A percentile compares a stretch with the other conserved stretches of the same genome.
Evolutionary conservation across 2,888 invertebrate species (phyloP).

Genomic region (Dinocampus coccinellae): DNA sequence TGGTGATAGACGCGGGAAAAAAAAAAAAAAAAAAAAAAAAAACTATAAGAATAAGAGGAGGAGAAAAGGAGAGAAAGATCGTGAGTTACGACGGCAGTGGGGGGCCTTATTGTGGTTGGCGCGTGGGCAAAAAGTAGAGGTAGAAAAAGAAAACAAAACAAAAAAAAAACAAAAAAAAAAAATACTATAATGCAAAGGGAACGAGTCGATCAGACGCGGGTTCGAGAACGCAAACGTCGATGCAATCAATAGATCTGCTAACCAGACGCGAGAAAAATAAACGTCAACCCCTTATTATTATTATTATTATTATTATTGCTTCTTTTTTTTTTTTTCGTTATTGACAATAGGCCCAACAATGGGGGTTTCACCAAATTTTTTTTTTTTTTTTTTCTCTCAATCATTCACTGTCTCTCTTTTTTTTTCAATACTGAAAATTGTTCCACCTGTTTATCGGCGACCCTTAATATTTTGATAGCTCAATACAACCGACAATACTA

Average conservation of each 20-base stretch:
- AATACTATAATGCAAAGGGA: slow-evolving; percentile 30
- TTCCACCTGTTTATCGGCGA: slow-evolving; percentile 52
- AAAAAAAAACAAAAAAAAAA: too few species aligned
- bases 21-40: too few species aligned
- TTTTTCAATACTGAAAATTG: slow-evolving; percentile 39
- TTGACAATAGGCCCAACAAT: slow-evolving; percentile 31
- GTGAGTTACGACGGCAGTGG: not conserved
- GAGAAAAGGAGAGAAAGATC: slow-evolving; percentile 1
- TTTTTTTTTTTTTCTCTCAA: not conserved
- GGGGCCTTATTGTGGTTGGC: slow-evolving; percentile 30
- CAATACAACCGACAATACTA: slow-evolving; percentile 65
- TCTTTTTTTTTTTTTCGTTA: slow-evolving; percentile 10
- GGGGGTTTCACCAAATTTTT: not conserved
- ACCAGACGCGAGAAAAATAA: slow-evolving; percentile 33
- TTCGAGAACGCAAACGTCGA: slow-evolving; percentile 29
- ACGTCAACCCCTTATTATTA: slow-evolving; percentile 33
- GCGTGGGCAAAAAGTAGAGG: slow-evolving; percentile 34
- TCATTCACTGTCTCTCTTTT: slow-evolving; percentile 10
- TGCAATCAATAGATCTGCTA: slow-evolving; percentile 36
- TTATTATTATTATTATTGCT: too few species aligned
- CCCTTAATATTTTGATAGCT: slow-evolving; percentile 68
- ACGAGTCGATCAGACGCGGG: slow-evolving; percentile 35
- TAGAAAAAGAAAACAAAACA: slow-evolving; percentile 31
- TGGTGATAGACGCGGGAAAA: slow-evolving; percentile 28
- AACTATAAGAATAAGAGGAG: slow-evolving; percentile 7